A percentile compares a stretch with the other conserved stretches of the same genome.
Evolutionary conservation across 2,113 vertebrate species (phyloP).

Genomic region (Rhynchopsitta pachyrhyncha): DNA sequence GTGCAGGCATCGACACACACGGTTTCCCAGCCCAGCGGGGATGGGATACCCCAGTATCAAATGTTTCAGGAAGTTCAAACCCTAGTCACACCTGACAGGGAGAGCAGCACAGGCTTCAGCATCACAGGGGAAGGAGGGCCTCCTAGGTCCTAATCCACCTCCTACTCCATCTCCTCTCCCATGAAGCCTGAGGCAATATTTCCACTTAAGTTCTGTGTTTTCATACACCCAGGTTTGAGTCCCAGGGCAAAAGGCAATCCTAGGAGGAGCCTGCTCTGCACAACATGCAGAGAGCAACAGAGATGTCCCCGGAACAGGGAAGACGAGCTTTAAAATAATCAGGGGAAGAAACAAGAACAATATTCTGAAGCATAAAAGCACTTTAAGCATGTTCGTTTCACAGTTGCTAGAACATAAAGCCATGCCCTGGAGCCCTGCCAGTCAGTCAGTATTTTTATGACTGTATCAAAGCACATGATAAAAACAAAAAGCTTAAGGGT

Average conservation of each 20-base stretch:
- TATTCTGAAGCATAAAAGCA: constrained; percentile 23
- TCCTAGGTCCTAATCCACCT: background rate
- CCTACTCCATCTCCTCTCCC: background rate
- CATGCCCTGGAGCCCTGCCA: constrained; percentile 42
- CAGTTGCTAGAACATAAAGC: constrained; percentile 1
- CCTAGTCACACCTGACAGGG: rapidly evolving
- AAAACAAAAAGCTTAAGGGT: constrained; percentile 53
- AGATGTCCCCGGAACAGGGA: background rate
- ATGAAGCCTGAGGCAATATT: background rate
- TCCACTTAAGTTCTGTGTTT: background rate
- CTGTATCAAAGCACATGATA: constrained; percentile 46
- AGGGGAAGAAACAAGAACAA: background rate
- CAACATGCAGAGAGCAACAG: background rate
- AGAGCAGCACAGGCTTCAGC: background rate
- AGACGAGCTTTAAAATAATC: background rate
- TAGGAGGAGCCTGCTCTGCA: background rate
- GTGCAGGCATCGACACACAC: background rate
- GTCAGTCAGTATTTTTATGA: constrained; percentile 46
- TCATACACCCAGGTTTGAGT: background rate
- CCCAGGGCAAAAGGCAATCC: background rate
- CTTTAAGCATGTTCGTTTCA: background rate
- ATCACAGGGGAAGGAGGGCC: rapidly evolving
- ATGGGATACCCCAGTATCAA: background rate
- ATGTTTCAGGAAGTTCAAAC: constrained; percentile 13
- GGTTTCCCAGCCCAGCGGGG: background rate